These are phyloP conservation scores for Henicopernis longicauda DNA, from an alignment of 2,113 vertebrate genomes.

Conservation along the genomic window DNA sequence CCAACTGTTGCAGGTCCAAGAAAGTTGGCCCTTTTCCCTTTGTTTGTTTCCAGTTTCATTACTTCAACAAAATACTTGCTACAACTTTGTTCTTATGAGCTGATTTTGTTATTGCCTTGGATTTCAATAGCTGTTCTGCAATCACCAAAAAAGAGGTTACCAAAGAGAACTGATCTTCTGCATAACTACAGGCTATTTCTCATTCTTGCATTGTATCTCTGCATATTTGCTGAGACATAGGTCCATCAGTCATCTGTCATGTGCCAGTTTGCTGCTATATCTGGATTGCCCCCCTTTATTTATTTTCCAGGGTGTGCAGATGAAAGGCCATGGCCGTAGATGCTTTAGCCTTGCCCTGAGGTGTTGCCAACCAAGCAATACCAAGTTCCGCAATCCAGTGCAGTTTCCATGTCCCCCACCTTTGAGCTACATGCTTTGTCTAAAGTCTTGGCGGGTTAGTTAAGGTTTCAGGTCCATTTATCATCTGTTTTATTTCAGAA, in stretches of 20 bases:
- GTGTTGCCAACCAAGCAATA: background rate
- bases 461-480: background rate
- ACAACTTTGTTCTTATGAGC: background rate
- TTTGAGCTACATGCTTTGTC: background rate
- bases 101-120: background rate
- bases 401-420: background rate
- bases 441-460: background rate
- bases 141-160: background rate
- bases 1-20: background rate
- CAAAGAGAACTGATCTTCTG: background rate
- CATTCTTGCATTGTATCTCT: background rate
- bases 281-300: background rate
- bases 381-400: background rate
- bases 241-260: background rate
- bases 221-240: background rate
- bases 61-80: background rate
- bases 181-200: background rate
- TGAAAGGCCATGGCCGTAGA: background rate
- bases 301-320: background rate
- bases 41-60: background rate
- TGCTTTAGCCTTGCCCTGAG: background rate
- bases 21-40: background rate
- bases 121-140: background rate
- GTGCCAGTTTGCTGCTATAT: background rate
- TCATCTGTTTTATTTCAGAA: background rate